Conservation (phyloP, 2,113 vertebrate species). For the Chlamydotis undulata region DNA sequence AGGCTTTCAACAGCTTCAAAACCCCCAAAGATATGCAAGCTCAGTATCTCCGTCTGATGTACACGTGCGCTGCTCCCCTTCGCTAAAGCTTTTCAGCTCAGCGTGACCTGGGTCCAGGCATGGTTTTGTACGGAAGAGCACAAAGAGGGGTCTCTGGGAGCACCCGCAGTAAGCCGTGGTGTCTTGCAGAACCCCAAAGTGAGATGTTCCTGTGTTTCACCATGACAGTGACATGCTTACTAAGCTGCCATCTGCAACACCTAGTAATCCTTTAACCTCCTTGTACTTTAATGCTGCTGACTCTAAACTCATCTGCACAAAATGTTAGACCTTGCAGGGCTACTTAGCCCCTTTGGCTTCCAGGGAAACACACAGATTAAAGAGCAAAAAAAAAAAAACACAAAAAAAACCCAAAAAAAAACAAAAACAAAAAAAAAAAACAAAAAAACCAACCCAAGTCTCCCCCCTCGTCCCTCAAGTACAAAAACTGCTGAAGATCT, state of each 20-base stretch:
- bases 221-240: background rate
- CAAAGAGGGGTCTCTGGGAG: background rate
- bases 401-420: too few relatives aligned
- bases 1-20: background rate
- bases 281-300: background rate
- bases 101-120: background rate
- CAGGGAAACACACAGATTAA: background rate
- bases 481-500: background rate
- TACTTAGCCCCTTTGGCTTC: background rate
- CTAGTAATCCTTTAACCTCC: background rate
- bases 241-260: background rate
- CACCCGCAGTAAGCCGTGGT: accelerated
- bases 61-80: accelerated
- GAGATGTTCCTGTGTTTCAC: background rate
- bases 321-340: background rate
- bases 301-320: background rate
- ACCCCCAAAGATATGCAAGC: accelerated
- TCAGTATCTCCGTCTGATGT: background rate
- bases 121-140: background rate
- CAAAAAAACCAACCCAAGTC: too few relatives aligned
- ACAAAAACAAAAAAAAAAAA: too few relatives aligned
- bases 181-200: background rate
- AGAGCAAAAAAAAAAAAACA: background rate
- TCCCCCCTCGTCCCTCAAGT: too few relatives aligned
- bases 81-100: background rate